phyloP scores from a whole-genome alignment of 2,797 vertebrate species.

The Phrynocephalus forsythii region DNA sequence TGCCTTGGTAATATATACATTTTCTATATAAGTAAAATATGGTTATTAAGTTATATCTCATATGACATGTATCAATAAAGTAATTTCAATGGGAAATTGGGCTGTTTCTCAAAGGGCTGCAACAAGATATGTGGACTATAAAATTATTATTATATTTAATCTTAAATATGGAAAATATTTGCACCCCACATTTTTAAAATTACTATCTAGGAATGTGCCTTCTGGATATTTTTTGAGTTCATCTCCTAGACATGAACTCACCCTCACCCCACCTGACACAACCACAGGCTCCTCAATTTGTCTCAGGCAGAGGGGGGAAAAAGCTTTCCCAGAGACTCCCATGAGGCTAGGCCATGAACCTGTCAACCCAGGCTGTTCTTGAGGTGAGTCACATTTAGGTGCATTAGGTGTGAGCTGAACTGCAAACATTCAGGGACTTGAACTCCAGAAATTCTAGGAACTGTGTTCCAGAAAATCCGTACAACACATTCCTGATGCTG shows the following conservation, averaged over 20 bases:
- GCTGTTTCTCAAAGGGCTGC: neutral
- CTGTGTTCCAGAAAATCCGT: no score
- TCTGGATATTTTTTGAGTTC: neutral
- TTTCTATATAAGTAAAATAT: neutral
- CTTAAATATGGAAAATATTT: neutral
- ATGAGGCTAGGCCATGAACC: no score
- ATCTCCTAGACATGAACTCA: neutral
- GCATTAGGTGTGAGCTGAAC: no score
- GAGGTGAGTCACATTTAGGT: no score
- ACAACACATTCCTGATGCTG: neutral
- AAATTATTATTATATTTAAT: neutral
- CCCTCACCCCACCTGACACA: no score
- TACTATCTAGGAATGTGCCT: neutral
- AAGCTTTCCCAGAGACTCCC: no score
- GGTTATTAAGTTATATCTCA: neutral
- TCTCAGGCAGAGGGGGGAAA: no score
- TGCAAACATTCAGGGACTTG: no score
- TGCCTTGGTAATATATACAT: no score
- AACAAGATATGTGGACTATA: neutral
- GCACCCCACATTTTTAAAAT: neutral
- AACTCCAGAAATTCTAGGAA: no score
- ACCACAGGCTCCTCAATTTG: no score
- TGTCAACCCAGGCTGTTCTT: no score
- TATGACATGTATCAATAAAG: neutral
- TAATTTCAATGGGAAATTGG: neutral